Percentiles rank a stretch among this genome's conserved stretches.
These are phyloP conservation scores for Enteromius trimaculatus DNA, from an alignment of 2,797 vertebrate genomes.

Conservation along the genomic window DNA sequence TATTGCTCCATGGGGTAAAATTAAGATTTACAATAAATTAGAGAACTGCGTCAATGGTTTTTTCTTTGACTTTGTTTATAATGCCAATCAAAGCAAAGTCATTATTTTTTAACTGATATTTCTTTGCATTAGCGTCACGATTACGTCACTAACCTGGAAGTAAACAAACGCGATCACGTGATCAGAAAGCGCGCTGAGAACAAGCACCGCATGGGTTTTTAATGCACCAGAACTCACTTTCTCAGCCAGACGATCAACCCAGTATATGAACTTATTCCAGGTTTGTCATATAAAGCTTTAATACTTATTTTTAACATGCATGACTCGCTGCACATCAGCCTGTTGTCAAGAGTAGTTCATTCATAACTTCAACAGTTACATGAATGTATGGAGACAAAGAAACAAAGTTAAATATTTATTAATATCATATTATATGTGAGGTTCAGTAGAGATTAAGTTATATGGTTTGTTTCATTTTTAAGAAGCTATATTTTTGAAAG, in stretches of 20 bases:
- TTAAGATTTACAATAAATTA: neutral
- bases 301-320: neutral
- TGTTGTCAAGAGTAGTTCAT: neutral
- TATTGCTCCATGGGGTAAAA: neutral
- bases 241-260: neutral
- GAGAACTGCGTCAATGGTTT: neutral
- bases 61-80: neutral
- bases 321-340: neutral
- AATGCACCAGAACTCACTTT: no score
- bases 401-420: neutral
- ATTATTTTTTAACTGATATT: neutral
- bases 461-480: neutral
- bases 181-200: conserved; percentile 33
- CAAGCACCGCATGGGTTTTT: neutral
- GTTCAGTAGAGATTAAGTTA: neutral
- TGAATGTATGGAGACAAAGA: neutral
- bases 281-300: conserved; percentile 3
- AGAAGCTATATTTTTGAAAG: neutral
- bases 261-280: neutral
- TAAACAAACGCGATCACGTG: conserved; percentile 36
- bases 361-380: neutral
- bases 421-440: neutral
- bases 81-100: neutral
- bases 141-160: conserved; percentile 41
- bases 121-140: no score